Conservation (phyloP, 2,113 vertebrate genomes). For the Tursiops truncatus region DNA sequence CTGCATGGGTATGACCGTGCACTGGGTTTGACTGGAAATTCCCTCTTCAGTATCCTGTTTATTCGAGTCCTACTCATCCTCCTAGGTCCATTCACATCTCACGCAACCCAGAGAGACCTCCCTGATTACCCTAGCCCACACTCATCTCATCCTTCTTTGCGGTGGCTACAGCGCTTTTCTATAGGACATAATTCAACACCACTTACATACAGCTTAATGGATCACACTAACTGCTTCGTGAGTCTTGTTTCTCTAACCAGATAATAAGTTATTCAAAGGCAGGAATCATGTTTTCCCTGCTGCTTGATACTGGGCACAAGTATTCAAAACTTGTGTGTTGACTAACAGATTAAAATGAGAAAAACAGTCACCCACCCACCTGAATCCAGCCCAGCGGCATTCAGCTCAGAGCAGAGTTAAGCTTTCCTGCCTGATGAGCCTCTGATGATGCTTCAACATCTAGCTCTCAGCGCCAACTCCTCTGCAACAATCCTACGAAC, state of each 20-base stretch:
- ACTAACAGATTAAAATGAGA: slow-evolving; percentile 41
- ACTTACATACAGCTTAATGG: neutral
- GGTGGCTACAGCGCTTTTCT: neutral
- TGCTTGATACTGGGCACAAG: neutral
- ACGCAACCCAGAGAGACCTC: neutral
- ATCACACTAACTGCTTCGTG: neutral
- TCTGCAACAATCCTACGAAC: neutral
- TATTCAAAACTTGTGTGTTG: slow-evolving; percentile 55
- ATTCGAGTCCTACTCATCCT: neutral
- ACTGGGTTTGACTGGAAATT: neutral
- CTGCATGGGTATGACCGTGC: neutral
- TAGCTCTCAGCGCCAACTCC: neutral
- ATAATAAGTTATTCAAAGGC: slow-evolving; percentile 37
- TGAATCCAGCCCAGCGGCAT: neutral
- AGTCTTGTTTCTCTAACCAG: slow-evolving; percentile 9
- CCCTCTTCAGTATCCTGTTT: neutral
- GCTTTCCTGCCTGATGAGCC: neutral
- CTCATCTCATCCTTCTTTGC: neutral
- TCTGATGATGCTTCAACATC: neutral
- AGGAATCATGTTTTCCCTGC: neutral
- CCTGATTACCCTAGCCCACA: neutral
- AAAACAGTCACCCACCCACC: neutral
- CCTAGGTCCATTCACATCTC: neutral
- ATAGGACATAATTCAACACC: neutral
- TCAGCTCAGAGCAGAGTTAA: neutral